phyloP scores from a whole-genome alignment of 2,888 invertebrate species.

The Lutraria lutraria region DNA sequence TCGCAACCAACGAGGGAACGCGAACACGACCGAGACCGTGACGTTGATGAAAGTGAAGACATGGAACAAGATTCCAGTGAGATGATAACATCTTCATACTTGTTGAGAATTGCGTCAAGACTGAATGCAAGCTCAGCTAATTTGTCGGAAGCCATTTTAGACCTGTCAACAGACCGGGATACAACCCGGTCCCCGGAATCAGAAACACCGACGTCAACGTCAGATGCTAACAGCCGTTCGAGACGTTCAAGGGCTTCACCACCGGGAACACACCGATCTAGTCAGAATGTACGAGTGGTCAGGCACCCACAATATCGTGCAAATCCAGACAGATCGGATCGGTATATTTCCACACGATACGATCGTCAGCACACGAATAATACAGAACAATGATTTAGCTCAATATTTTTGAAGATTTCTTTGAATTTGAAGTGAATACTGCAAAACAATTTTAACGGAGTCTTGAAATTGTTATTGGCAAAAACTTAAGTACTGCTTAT shows the following conservation, averaged over 20 bases:
- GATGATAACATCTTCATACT: slow-evolving; percentile 69
- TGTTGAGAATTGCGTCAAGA: slow-evolving; percentile 73
- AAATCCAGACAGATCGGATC: slow-evolving; percentile 56
- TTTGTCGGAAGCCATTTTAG: slow-evolving; percentile 73
- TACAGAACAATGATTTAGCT: slow-evolving; percentile 29
- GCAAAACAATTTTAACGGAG: too few relatives aligned
- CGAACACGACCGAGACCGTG: slow-evolving; percentile 46
- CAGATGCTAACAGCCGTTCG: slow-evolving; percentile 38
- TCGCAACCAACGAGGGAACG: slow-evolving; percentile 28
- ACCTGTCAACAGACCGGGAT: slow-evolving; percentile 61
- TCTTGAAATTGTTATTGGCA: too few relatives aligned
- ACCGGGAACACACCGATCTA: slow-evolving; percentile 66
- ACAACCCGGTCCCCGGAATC: slow-evolving; percentile 42
- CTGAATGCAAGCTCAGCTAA: slow-evolving; percentile 75
- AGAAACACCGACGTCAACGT: slow-evolving; percentile 50
- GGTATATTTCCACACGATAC: slow-evolving; percentile 60
- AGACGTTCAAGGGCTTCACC: slow-evolving; percentile 64
- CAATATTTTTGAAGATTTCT: background rate
- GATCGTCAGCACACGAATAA: slow-evolving; percentile 40
- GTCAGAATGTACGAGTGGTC: slow-evolving; percentile 72
- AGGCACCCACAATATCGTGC: slow-evolving; percentile 69
- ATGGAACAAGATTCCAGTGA: slow-evolving; percentile 69
- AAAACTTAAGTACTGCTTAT: background rate
- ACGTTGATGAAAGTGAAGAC: slow-evolving; percentile 60
- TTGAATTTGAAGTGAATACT: too few relatives aligned